A percentile compares a stretch with the other conserved stretches of the same genome.
These are phyloP conservation scores for Cephalotes varians DNA, from an alignment of 2,888 invertebrate species.

Conservation along the genomic window DNA sequence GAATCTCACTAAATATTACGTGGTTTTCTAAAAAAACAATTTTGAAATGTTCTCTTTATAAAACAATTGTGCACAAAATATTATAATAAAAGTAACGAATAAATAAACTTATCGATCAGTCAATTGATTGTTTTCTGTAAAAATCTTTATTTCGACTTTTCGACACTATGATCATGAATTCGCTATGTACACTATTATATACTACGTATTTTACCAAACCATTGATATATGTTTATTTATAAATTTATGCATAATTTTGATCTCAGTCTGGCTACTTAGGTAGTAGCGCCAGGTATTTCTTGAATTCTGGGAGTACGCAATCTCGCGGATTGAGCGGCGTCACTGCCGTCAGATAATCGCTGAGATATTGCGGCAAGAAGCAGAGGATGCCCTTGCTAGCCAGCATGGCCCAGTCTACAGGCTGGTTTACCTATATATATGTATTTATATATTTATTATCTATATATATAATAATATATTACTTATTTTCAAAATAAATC, in stretches of 20 bases:
- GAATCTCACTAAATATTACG: neutral
- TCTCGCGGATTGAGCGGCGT: conserved; percentile 79
- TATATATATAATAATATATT: neutral
- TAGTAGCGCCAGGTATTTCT: conserved; percentile 82
- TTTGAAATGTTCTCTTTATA: neutral
- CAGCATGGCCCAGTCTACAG: conserved; percentile 88
- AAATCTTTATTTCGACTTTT: neutral
- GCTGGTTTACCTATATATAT: conserved; percentile 81
- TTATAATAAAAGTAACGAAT: neutral
- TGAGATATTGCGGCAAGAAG: conserved; percentile 89
- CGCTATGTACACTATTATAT: conserved; percentile 12
- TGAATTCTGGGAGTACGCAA: conserved; percentile 82
- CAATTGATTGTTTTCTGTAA: neutral
- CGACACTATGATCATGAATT: neutral
- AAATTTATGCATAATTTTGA: conserved; percentile 5
- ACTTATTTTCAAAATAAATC: neutral
- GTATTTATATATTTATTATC: no score
- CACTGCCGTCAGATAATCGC: conserved; percentile 86
- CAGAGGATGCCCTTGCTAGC: conserved; percentile 88
- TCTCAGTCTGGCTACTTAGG: conserved; percentile 72
- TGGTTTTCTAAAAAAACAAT: neutral
- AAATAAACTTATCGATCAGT: neutral
- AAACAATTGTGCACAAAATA: neutral
- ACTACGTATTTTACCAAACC: neutral
- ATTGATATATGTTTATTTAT: neutral